A percentile compares a stretch with the other conserved stretches of the same genome.
Evolutionary conservation across 2,888 invertebrate species (phyloP).

Genomic region (Drosophila buzzatii): DNA sequence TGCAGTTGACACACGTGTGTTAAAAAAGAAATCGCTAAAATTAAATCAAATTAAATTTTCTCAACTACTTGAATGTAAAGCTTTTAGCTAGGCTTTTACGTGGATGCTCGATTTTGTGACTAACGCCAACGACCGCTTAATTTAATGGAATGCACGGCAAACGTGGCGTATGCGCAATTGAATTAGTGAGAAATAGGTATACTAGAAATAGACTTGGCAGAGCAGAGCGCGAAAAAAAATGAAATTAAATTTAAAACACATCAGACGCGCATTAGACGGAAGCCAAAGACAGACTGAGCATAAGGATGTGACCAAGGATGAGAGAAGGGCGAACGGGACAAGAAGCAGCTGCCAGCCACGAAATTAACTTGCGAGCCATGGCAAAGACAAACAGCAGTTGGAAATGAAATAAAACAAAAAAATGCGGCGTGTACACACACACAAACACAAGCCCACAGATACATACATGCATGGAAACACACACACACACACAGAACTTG

Average conservation of each 20-base stretch:
- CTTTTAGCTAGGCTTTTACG: slow-evolving; percentile 59
- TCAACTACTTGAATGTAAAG: slow-evolving; percentile 54
- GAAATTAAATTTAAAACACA: slow-evolving; percentile 62
- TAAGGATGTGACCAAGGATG: slow-evolving; percentile 16
- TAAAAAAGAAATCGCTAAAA: slow-evolving; percentile 44
- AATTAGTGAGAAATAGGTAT: slow-evolving; percentile 49
- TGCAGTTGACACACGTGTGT: slow-evolving; percentile 48
- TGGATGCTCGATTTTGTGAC: not conserved
- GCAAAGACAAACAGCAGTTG: slow-evolving; percentile 72
- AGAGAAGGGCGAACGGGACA: not conserved
- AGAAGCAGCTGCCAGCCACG: slow-evolving; percentile 48
- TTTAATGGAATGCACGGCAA: slow-evolving; percentile 58
- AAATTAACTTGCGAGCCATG: slow-evolving; percentile 74
- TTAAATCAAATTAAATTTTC: slow-evolving; percentile 67
- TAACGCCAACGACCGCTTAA: slow-evolving; percentile 43
- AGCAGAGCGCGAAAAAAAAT: slow-evolving; percentile 25
- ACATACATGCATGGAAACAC: slow-evolving; percentile 10
- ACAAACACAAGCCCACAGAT: slow-evolving; percentile 5
- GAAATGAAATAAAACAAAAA: slow-evolving; percentile 64
- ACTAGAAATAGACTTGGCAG: slow-evolving; percentile 19
- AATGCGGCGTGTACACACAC: slow-evolving; percentile 28
- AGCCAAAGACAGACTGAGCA: slow-evolving; percentile 16
- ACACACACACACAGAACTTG: slow-evolving; percentile 54
- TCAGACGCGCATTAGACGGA: slow-evolving; percentile 34
- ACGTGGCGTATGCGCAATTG: slow-evolving; percentile 56